These are phyloP conservation scores for Triplophysa yarkandensis DNA, from an alignment of 2,797 vertebrate genomes.

Conservation along the genomic window DNA sequence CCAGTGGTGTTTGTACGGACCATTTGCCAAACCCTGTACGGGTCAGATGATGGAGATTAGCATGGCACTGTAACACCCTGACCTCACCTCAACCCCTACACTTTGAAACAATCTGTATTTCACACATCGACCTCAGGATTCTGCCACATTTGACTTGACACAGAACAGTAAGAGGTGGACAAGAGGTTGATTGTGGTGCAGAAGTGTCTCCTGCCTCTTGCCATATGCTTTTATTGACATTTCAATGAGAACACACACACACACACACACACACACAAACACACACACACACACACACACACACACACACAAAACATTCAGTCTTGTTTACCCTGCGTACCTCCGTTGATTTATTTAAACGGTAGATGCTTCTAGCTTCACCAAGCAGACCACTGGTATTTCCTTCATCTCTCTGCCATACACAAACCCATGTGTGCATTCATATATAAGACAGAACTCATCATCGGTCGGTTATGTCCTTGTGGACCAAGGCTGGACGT, in stretches of 20 bases:
- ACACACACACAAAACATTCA: conserved; percentile 25
- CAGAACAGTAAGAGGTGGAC: conserved; percentile 18
- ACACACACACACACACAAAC: conserved; percentile 25
- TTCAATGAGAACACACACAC: conserved; percentile 24
- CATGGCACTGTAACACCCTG: conserved; percentile 17
- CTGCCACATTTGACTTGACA: conserved; percentile 37
- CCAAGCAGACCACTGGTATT: conserved; percentile 47
- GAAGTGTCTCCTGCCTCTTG: conserved; percentile 3
- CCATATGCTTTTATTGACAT: conserved; percentile 43
- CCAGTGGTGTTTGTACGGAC: conserved; percentile 24
- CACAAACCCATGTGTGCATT: conserved; percentile 35
- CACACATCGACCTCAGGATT: conserved; percentile 13
- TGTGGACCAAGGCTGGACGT: not conserved
- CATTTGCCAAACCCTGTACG: conserved; percentile 23
- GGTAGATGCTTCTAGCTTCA: conserved; percentile 34
- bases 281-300: conserved; percentile 33
- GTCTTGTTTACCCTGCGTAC: conserved; percentile 35
- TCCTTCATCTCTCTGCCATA: conserved; percentile 30
- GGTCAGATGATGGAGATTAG: conserved; percentile 32
- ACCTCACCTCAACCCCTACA: conserved; percentile 24
- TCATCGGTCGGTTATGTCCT: not conserved
- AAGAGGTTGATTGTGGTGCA: conserved; percentile 20
- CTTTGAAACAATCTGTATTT: conserved; percentile 39
- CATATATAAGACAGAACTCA: conserved; percentile 13
- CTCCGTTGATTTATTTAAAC: conserved; percentile 48